Evolutionary conservation across 2,888 invertebrate genomes (phyloP).

Genomic region (Lepidonotus clava): DNA sequence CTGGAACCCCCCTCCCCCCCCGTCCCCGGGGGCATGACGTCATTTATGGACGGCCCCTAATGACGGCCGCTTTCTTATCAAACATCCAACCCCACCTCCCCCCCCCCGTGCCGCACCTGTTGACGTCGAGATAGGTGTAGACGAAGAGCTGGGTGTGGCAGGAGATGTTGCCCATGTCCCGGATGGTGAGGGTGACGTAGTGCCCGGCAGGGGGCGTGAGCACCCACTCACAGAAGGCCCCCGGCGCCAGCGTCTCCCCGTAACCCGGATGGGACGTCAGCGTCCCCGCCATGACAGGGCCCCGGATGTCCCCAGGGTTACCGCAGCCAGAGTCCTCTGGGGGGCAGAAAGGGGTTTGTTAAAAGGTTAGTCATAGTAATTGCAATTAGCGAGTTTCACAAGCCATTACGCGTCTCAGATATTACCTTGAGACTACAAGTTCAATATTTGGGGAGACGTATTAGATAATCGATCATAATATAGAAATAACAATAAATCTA

Average conservation of each 20-base stretch:
- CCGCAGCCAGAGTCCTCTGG: slow-evolving; percentile 50
- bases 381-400: too few relatives aligned
- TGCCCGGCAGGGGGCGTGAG: slow-evolving; percentile 16
- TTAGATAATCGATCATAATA: too few relatives aligned
- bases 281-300: not conserved
- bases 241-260: slow-evolving; percentile 23
- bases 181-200: slow-evolving; percentile 15
- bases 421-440: too few relatives aligned
- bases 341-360: too few relatives aligned
- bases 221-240: slow-evolving; percentile 49
- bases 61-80: too few relatives aligned
- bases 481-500: too few relatives aligned
- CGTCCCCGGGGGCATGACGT: too few relatives aligned
- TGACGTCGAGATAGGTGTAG: slow-evolving; percentile 2
- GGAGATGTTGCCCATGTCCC: slow-evolving; percentile 40
- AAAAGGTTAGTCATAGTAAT: too few relatives aligned
- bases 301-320: not conserved
- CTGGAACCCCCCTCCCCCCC: too few relatives aligned
- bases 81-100: not conserved
- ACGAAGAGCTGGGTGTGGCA: slow-evolving; percentile 46
- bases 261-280: slow-evolving; percentile 37
- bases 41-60: too few relatives aligned
- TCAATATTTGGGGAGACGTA: too few relatives aligned
- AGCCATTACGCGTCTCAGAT: too few relatives aligned
- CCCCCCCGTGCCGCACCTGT: slow-evolving; percentile 2